Evolutionary conservation across 2,797 vertebrate genomes (phyloP), one percentile per base, ranked within the genome.

Genomic region (Gambusia yucatana): DNA sequence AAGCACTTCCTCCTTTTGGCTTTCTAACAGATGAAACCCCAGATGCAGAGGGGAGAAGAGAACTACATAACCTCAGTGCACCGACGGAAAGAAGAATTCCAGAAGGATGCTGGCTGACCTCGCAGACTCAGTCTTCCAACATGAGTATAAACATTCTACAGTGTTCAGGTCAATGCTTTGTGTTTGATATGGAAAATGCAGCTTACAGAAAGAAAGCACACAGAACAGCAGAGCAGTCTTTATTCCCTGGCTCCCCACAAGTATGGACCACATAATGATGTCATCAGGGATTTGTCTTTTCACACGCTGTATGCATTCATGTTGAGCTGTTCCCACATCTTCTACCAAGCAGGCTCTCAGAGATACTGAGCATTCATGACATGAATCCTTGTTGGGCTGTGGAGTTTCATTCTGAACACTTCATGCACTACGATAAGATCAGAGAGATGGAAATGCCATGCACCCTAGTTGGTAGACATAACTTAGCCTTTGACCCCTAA

Each of bases 121-220:
- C 28, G 71, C 44, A 77, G 72, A 85, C 17, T 87, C 75, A 0
- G 30, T 85, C 8, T 89, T 87, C 50, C 33, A 65, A 7, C 39
- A 88, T 36, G 4, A 76, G 25, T 90, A 75, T 72, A 89, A 82
- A 17, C 84, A 79, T 69, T 82, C 81, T 3, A 87, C 87, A 30
- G 33, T 87, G 8, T 78, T 81, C 0, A 30, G 10, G 84, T 85
- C 4, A 69, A 79, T 39, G 79, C 73, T 28, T 85, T 77, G 70
- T 77, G 86, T 84, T 2, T 88, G 76, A 88, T 65, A 88, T 80
- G 70, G 83, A 86, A 20, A 91, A 84, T 82, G 84, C 80, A 59
- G 84, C 77, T 3, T 85, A 81, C 36, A 65, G 85, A 73, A 72
- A 75, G 41, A 89, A 89, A 72, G 89, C 81, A 48, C 83, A 65